A percentile compares a stretch with the other conserved stretches of the same genome.
phyloP scores from a whole-genome alignment of 2,113 vertebrate genomes.

The Charina bottae region DNA sequence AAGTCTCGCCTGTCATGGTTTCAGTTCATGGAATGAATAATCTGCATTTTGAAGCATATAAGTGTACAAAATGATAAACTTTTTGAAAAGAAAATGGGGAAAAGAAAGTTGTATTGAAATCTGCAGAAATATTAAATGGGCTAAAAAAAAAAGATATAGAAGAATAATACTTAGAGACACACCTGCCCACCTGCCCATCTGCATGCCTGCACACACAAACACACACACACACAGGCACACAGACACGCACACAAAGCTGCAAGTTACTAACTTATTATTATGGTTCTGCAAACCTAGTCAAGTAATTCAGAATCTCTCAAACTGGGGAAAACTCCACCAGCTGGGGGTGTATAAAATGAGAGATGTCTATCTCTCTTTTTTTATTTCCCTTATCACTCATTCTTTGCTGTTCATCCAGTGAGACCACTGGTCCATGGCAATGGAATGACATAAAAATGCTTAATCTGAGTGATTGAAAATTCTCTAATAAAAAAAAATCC shows the following conservation, averaged over 20 bases:
- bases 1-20: neutral
- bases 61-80: neutral
- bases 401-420: constrained; percentile 38
- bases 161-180: neutral
- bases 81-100: neutral
- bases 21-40: neutral
- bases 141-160: neutral
- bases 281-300: neutral
- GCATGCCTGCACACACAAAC: neutral
- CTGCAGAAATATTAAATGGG: neutral
- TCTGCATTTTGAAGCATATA: neutral
- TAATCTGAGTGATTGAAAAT: constrained; percentile 15
- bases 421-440: constrained; percentile 45
- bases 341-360: neutral
- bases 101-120: neutral
- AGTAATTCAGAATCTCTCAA: neutral
- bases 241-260: neutral
- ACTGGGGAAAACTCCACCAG: neutral
- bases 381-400: constrained; percentile 30
- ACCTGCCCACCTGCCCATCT: neutral
- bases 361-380: neutral
- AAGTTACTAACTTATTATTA: neutral
- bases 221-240: neutral
- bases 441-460: constrained; percentile 17
- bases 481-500: constrained; percentile 1